These are phyloP conservation scores for Phortica okadai DNA, from an alignment of 2,888 invertebrate species.

Conservation along the genomic window DNA sequence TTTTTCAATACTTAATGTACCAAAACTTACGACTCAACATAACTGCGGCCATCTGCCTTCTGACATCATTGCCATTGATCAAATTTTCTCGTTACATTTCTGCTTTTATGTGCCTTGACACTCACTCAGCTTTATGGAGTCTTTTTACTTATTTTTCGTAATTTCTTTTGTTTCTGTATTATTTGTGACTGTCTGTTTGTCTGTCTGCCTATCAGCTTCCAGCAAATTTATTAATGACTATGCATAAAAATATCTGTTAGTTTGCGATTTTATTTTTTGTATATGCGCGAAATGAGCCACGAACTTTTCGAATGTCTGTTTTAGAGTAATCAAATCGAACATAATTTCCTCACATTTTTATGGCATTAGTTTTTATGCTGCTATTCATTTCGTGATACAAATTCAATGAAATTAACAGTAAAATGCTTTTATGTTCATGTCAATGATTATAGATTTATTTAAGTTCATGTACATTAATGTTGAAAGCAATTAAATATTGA, in stretches of 20 bases:
- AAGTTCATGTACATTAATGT: background rate
- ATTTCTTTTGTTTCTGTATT: no score
- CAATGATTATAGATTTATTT: constrained; percentile 12
- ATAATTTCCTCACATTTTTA: background rate
- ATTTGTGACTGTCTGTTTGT: background rate
- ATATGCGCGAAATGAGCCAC: background rate
- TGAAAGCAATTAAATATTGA: background rate
- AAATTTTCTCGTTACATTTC: background rate
- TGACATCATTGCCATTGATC: background rate
- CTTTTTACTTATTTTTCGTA: background rate
- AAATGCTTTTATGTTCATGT: background rate
- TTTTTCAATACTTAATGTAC: no score
- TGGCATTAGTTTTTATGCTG: background rate
- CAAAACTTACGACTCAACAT: background rate
- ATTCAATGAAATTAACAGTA: background rate
- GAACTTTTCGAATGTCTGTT: background rate
- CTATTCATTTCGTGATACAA: background rate
- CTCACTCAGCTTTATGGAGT: constrained; percentile 16
- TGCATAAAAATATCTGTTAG: constrained; percentile 1
- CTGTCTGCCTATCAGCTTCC: background rate
- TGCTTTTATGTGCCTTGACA: constrained; percentile 3
- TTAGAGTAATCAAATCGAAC: background rate
- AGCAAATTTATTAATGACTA: constrained; percentile 12
- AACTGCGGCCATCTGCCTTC: background rate
- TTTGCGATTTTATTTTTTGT: constrained; percentile 2